Conservation (phyloP, 2,797 vertebrate species). For the Crocodylus rhombifer region DNA sequence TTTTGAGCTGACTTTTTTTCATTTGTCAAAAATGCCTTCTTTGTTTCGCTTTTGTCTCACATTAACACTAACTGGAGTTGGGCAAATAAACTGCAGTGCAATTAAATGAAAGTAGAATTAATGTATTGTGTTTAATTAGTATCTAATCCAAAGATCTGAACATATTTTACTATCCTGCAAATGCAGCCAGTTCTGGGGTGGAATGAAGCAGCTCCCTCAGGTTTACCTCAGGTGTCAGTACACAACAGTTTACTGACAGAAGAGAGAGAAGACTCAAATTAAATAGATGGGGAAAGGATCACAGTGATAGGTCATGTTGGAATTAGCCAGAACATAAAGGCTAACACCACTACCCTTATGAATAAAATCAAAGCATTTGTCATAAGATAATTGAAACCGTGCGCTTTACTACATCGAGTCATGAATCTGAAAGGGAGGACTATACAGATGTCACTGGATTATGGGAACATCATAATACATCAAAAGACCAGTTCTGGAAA, state of each 20-base stretch:
- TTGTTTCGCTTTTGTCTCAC: constrained; percentile 10
- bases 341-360: neutral
- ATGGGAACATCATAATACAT: constrained; percentile 39
- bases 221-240: neutral
- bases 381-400: constrained; percentile 35
- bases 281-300: neutral
- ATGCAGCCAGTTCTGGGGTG: neutral
- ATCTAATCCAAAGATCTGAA: constrained; percentile 15
- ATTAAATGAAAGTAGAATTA: constrained; percentile 37
- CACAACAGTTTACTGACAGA: neutral
- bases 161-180: neutral
- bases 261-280: neutral
- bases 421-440: constrained; percentile 20
- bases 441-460: neutral
- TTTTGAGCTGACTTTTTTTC: constrained; percentile 52
- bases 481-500: constrained; percentile 60
- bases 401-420: constrained; percentile 39
- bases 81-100: constrained; percentile 27
- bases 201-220: neutral
- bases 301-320: neutral
- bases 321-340: neutral
- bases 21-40: constrained; percentile 41
- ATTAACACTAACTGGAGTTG: constrained; percentile 53
- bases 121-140: constrained; percentile 51
- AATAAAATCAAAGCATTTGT: constrained; percentile 33